Conservation (phyloP, 2,797 vertebrate species). For the Hippoglossus hippoglossus region DNA sequence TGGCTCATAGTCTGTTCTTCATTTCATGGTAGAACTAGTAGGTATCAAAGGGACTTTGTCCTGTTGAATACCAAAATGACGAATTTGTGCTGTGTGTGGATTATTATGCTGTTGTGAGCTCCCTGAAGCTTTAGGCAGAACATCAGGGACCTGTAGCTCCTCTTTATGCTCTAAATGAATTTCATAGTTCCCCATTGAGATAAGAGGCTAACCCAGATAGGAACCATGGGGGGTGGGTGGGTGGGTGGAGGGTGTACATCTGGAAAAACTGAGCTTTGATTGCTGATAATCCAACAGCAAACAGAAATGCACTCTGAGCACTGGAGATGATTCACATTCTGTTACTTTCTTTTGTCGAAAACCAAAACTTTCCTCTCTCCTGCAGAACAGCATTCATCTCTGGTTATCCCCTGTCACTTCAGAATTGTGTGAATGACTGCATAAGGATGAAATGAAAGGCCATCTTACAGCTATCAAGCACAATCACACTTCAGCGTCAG, state of each 20-base stretch:
- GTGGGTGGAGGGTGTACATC: constrained; percentile 38
- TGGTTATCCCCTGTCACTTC: not conserved
- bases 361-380: constrained; percentile 16
- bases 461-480: constrained; percentile 8
- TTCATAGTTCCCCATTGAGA: constrained; percentile 66
- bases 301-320: constrained; percentile 41
- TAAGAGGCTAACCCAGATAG: constrained; percentile 57
- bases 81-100: constrained; percentile 43
- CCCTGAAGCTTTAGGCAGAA: constrained; percentile 56
- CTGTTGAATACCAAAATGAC: constrained; percentile 54
- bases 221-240: constrained; percentile 7
- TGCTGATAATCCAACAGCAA: constrained; percentile 56
- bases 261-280: constrained; percentile 68
- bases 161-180: constrained; percentile 65
- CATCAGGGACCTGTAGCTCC: constrained; percentile 50
- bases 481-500: constrained; percentile 28
- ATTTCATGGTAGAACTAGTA: constrained; percentile 56
- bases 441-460: too few species aligned
- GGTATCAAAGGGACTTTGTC: constrained; percentile 58
- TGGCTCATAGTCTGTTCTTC: constrained; percentile 47
- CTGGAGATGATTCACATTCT: constrained; percentile 14
- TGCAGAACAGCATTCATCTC: constrained; percentile 14
- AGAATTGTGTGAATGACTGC: too few species aligned
- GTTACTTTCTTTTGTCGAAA: not conserved
- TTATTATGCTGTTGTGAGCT: constrained; percentile 56